phyloP scores from a whole-genome alignment of 2,888 invertebrate genomes.

The Acleris cristana region DNA sequence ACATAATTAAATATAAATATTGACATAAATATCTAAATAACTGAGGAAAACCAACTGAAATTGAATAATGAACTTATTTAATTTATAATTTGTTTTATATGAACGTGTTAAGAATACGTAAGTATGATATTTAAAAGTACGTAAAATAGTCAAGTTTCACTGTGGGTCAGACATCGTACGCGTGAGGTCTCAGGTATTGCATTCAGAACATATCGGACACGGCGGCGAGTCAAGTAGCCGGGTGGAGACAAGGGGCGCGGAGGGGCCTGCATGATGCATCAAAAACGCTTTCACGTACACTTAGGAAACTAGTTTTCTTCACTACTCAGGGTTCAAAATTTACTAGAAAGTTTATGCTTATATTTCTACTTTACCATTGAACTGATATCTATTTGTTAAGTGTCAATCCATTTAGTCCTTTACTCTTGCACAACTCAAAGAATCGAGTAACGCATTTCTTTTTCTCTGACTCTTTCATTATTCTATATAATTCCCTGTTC shows the following conservation, averaged over 20 bases:
- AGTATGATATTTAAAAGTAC: conserved; percentile 8
- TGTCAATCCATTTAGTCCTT: conserved; percentile 68
- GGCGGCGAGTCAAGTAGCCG: neutral
- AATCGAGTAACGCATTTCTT: conserved; percentile 71
- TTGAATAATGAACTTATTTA: neutral
- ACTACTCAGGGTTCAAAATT: conserved; percentile 51
- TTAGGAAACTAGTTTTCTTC: conserved; percentile 52
- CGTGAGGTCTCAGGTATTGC: conserved; percentile 55
- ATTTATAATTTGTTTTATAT: conserved; percentile 9
- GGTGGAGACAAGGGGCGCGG: neutral
- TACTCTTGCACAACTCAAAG: conserved; percentile 72
- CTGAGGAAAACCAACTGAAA: conserved; percentile 10
- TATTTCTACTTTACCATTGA: conserved; percentile 70
- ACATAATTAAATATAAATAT: conserved; percentile 32
- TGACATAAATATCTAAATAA: conserved; percentile 10
- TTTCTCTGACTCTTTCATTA: conserved; percentile 76
- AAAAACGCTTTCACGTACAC: conserved; percentile 52
- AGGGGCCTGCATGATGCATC: conserved; percentile 38
- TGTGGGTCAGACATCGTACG: conserved; percentile 7
- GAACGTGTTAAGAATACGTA: conserved; percentile 27
- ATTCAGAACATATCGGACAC: conserved; percentile 74
- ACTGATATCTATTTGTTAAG: conserved; percentile 63
- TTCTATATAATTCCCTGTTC: conserved; percentile 75
- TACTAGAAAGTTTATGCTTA: conserved; percentile 41
- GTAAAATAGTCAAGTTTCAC: conserved; percentile 34